phyloP scores from a whole-genome alignment of 1,140 invertebrate species.

The Drosophila ficusphila region DNA sequence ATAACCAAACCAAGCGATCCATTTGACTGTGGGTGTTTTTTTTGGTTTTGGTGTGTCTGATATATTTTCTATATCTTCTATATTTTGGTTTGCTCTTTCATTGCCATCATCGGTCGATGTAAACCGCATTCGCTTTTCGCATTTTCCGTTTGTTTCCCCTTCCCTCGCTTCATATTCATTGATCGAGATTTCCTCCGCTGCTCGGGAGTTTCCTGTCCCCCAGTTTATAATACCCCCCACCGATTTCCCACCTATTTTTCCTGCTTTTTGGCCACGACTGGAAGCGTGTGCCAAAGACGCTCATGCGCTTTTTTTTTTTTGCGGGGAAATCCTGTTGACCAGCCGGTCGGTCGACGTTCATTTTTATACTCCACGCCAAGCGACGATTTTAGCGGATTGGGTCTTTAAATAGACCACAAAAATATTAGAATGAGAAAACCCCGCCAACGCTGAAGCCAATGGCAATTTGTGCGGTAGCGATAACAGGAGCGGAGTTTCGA shows the following conservation, averaged over 20 bases:
- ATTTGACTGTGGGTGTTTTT: conserved; percentile 3
- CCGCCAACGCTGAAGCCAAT: conserved; percentile 48
- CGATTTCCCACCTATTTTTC: neutral
- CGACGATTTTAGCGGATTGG: conserved; percentile 38
- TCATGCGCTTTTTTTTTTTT: conserved; percentile 76
- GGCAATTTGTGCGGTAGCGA: conserved; percentile 12
- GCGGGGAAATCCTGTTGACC: conserved; percentile 78
- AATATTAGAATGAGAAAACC: conserved; percentile 36
- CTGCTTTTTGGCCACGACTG: conserved; percentile 11
- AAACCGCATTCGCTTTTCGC: conserved; percentile 29
- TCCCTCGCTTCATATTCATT: conserved; percentile 30
- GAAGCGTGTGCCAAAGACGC: conserved; percentile 44
- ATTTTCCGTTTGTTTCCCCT: neutral
- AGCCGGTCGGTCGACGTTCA: conserved; percentile 41
- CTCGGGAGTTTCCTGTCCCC: conserved; percentile 46
- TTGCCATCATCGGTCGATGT: conserved; percentile 64
- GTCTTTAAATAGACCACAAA: conserved; percentile 60
- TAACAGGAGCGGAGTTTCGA: conserved; percentile 39
- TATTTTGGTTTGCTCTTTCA: conserved; percentile 69
- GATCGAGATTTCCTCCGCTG: conserved; percentile 69
- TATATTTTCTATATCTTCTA: conserved; percentile 35
- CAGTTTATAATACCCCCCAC: neutral
- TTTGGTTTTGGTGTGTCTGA: conserved; percentile 27
- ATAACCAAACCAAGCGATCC: conserved; percentile 45
- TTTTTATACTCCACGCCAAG: conserved; percentile 65